Base-by-base conservation (phyloP, 2,888 invertebrate species). In the Dione vanillae region DNA sequence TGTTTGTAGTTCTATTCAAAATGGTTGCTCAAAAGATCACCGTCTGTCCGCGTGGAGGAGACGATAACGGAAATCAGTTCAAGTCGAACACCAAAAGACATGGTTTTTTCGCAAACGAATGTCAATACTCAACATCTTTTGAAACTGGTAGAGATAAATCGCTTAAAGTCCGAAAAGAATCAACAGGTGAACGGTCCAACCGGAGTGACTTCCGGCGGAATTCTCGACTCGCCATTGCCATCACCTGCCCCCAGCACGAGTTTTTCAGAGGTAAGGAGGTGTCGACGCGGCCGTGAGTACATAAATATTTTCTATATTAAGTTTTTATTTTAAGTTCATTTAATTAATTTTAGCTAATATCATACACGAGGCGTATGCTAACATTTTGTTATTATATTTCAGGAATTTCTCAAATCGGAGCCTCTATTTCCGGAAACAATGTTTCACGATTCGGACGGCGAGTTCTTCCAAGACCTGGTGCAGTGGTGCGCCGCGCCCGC, bases 401-500 rank as follows among this genome's bases (percentile, higher is more conserved):
- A 93, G 93, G 91, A 84, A 79, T 88, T 80, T 84, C 85, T 90
- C 89, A 92, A 92, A 88, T 78, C 86, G 88, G 93, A 93, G 83
- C 88, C 88, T 73, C 80, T 82, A 80, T 84, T 83, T 87, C 89
- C 87, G 85, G 85, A 82, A 85, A 85, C 85, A 84, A 93, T 93
- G 93, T 87, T 86, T 82, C 87, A 88, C 87, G 89, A 89, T 76
- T 82, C 91, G 91, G 90, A 94, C 91, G 94, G 91, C 94, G 96
- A 96, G 90, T 94, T 95, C 91, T 96, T 95, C 93, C 95, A 95
- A 94, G 96, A 96, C 91, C 94, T 96, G 88, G 94, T 92, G 83
- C 89, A 89, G 79, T 95, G 94, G 94, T 95, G 94, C 88, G 92
- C 87, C 84, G 88, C 85, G 84, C 92, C 88, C 88, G 90, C 86